Conservation (phyloP, 2,888 invertebrate genomes). For the Ctena decussata region DNA sequence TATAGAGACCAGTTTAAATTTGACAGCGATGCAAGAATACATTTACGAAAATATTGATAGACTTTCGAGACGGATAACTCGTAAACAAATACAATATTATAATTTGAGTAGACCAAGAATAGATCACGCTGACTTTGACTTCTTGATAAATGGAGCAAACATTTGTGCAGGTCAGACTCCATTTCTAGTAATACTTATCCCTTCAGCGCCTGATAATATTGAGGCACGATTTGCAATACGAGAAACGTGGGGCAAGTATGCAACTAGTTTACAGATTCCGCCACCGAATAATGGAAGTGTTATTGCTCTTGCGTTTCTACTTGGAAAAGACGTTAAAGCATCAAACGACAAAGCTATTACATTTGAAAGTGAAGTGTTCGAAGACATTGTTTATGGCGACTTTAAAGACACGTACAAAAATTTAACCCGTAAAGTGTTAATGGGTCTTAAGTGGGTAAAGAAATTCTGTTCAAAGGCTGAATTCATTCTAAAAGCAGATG, state of each 20-base stretch:
- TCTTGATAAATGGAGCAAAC: constrained; percentile 38
- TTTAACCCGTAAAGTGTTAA: constrained; percentile 66
- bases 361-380: constrained; percentile 50
- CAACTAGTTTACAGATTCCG: constrained; percentile 15
- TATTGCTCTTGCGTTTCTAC: constrained; percentile 67
- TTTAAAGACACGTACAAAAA: constrained; percentile 67
- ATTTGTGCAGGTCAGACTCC: constrained; percentile 52
- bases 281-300: constrained; percentile 28
- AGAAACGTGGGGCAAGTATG: constrained; percentile 67
- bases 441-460: constrained; percentile 63
- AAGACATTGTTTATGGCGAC: constrained; percentile 67
- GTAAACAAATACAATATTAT: no score
- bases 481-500: constrained; percentile 66
- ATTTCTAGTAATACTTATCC: constrained; percentile 68
- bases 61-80: no score
- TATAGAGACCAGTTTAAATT: no score
- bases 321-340: constrained; percentile 42
- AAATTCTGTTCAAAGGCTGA: constrained; percentile 56
- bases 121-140: constrained; percentile 17
- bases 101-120: background rate
- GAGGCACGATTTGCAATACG: constrained; percentile 67
- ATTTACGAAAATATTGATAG: no score
- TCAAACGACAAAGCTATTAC: constrained; percentile 25
- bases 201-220: constrained; percentile 59
- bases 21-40: no score